Evolutionary conservation across 2,888 invertebrate genomes (phyloP).

Genomic region (Andrena chrysosceles): DNA sequence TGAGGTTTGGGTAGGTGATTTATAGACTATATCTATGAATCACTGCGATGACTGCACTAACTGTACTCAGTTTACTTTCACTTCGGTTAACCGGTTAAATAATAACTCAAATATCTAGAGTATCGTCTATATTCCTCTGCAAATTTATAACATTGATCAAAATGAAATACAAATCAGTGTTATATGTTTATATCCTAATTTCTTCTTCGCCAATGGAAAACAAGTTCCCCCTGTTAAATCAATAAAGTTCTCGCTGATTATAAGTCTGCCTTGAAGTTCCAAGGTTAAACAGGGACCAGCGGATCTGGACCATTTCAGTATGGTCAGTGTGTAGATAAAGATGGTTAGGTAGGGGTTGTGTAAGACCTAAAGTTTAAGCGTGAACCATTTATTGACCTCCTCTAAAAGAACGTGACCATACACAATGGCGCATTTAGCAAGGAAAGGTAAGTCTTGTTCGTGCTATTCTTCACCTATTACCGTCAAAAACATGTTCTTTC

Average conservation of each 20-base stretch:
- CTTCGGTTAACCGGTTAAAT: not conserved
- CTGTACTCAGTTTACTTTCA: not conserved
- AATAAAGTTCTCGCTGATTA: conserved; percentile 28
- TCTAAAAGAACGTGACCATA: not conserved
- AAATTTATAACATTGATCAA: conserved; percentile 3
- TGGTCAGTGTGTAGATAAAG: conserved; percentile 59
- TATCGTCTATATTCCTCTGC: not conserved
- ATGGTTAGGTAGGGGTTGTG: conserved; percentile 31
- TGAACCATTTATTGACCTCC: conserved; percentile 27
- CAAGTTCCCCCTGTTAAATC: conserved; percentile 20
- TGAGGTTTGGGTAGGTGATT: conserved; percentile 57
- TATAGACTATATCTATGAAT: conserved; percentile 6
- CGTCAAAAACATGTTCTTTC: conserved; percentile 24
- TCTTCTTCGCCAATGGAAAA: conserved; percentile 8
- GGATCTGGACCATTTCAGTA: conserved; percentile 63
- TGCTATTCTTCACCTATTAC: conserved; percentile 5
- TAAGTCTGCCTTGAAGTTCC: conserved; percentile 23
- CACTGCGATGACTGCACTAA: not conserved
- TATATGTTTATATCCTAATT: not conserved
- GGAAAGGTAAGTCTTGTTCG: conserved; percentile 60
- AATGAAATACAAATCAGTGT: conserved; percentile 1
- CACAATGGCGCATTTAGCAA: conserved; percentile 66
- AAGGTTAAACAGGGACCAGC: conserved; percentile 53
- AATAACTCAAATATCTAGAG: not conserved
- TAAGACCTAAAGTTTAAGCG: conserved; percentile 5